Base-by-base conservation (phyloP, 1,140 invertebrate species). In the Aleiodes sp. region DNA sequence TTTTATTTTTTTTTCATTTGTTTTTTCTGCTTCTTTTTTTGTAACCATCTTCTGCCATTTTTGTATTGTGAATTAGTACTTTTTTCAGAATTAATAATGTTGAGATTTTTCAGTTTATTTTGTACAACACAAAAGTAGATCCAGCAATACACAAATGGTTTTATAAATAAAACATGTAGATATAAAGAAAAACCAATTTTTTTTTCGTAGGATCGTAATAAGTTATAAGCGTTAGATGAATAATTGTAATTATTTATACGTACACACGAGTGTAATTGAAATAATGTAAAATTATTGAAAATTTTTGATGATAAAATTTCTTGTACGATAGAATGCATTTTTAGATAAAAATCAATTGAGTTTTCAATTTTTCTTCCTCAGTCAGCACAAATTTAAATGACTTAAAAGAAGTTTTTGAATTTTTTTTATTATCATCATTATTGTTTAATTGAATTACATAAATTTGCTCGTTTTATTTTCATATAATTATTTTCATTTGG, bases 141-240 rank as follows among this genome's bases (percentile, higher is more conserved):
- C n/a, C 61, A 28, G 75, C 78, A 74, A 82, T 78, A 78, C 74
- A 78, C n/a, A 80, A 57, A 75, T 72, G 82, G 78, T 75, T 82
- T 76, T 78, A 75, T 77, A 82, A 56, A 74, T 81, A 80, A 76
- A n/a, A n/a, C n/a, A n/a, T 84, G 82, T 84, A 84, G 79, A 85
- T 85, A 84, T 75, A 60, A 71, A 66, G 62, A 29, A n/a, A 29
- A 28, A 28, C 8, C 4, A 26, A 26, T 33, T 33, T 33, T 33
- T 33, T 29, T 74, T 72, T 67, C 70, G 72, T 83, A 80, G 71
- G 65, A 63, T 77, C 77, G 65, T 82, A 76, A 78, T 82, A 80
- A 80, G 73, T 79, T 79, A 76, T 81, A 80, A 65, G 70, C 41
- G 29, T 73, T 78, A 75, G 71, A 65, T 75, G 33, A 75, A 56